Base-by-base conservation (phyloP, 1,140 invertebrate species). In the Ips nitidus region DNA sequence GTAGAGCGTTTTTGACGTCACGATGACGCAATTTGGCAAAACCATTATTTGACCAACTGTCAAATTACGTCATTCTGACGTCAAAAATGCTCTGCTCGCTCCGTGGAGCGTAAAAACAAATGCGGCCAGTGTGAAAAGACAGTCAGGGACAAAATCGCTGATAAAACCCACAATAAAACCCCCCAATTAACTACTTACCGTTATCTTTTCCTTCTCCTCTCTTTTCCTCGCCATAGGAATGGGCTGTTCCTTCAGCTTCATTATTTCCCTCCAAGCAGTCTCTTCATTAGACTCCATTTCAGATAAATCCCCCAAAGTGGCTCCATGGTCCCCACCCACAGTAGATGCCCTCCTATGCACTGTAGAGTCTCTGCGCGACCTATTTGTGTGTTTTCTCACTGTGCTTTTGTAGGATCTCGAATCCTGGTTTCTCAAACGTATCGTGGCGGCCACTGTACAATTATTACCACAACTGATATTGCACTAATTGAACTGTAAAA, bases 221-320 rank as follows among this genome's bases (percentile, higher is more conserved):
- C 88, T 85, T 76, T 94, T 94, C 78, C 92, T 89, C 5, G 86
- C 82, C 91, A 94, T 93, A 6, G 88, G 88, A 6, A 93, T 86
- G 2, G 92, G 91, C 87, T 92, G 88, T 0, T 89, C 86, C 78
- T 93, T 93, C 41, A 94, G 92, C 75, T 90, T 88, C 87, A 91
- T 91, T 45, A 94, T 91, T 82, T 93, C 91, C 75, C 93, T 90
- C 91, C 91, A 93, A 4, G 90, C 91, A 5, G 89, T 85, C 78
- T 92, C 89, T 80, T 94, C 92, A 74, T 93, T 92, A 3, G 91
- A 90, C 52, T 66, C 68, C 70, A 74, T 74, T 80, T 92, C 89
- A 8, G 90, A 91, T 3, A 92, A 80, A 81, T 92, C 91, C 1
- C 90, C 90, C 65, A 92, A 73, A 86, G 91, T 90, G 1, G 90